These are phyloP conservation scores for Grapholita molesta DNA, from an alignment of 1,140 invertebrate species.

Conservation along the genomic window DNA sequence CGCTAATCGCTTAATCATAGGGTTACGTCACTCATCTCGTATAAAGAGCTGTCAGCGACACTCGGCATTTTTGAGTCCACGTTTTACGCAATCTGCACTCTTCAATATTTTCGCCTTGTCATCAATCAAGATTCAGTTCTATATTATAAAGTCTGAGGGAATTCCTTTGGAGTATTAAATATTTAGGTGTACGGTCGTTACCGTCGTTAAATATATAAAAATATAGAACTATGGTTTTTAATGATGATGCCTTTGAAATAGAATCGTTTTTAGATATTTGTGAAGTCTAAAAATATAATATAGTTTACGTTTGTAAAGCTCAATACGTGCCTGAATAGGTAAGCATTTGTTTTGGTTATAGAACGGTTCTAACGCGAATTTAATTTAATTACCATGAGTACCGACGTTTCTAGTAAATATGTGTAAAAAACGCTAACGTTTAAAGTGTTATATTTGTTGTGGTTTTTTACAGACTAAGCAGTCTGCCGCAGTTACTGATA, in stretches of 20 bases:
- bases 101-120: not conserved
- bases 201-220: too few species aligned
- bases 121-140: not conserved
- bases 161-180: not conserved
- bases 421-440: too few species aligned
- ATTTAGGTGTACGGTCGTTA: too few species aligned
- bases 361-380: too few species aligned
- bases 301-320: not conserved
- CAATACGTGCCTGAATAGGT: not conserved
- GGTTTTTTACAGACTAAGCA: not conserved
- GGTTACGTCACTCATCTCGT: not conserved
- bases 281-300: not conserved
- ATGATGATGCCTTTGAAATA: too few species aligned
- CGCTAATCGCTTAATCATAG: not conserved
- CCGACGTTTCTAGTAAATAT: too few species aligned
- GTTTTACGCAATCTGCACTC: constrained; percentile 9
- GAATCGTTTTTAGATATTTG: too few species aligned
- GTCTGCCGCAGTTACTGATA: not conserved
- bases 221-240: too few species aligned
- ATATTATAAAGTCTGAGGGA: not conserved
- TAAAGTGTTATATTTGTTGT: not conserved
- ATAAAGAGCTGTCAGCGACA: not conserved
- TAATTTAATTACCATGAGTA: too few species aligned
- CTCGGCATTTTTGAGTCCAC: not conserved
- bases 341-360: too few species aligned